These are phyloP conservation scores for Scaptomyza parva DNA, from an alignment of 2,888 invertebrate genomes.

Conservation along the genomic window DNA sequence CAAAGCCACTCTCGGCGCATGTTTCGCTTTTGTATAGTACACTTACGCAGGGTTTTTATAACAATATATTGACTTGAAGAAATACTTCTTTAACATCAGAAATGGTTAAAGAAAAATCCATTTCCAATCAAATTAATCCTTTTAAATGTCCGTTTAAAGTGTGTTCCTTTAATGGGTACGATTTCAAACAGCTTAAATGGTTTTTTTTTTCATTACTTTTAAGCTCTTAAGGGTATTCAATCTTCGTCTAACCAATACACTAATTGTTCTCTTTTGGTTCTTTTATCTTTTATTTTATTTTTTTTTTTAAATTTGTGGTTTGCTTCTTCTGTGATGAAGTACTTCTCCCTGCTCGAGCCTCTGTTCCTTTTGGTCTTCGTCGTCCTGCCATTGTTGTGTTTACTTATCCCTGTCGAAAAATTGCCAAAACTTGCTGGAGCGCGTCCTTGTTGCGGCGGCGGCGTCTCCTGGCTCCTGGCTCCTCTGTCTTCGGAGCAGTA, in stretches of 20 bases:
- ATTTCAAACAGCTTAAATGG: no score
- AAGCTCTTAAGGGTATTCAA: slow-evolving; percentile 5
- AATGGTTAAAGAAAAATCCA: not conserved
- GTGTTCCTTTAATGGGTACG: no score
- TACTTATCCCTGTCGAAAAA: slow-evolving; percentile 78
- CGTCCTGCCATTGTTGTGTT: slow-evolving; percentile 62
- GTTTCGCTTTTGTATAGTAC: slow-evolving; percentile 18
- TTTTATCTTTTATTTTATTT: not conserved
- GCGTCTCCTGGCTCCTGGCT: slow-evolving; percentile 8
- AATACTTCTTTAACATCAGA: no score
- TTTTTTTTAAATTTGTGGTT: slow-evolving; percentile 60
- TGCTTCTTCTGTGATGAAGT: slow-evolving; percentile 31
- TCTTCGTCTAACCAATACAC: not conserved
- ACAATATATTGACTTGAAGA: no score
- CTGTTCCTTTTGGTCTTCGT: slow-evolving; percentile 18
- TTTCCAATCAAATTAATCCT: no score
- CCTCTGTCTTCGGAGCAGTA: not conserved
- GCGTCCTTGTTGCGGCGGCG: slow-evolving; percentile 49
- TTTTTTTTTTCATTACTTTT: not conserved
- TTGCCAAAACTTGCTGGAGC: slow-evolving; percentile 67
- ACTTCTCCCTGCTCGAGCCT: slow-evolving; percentile 23
- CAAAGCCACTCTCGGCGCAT: slow-evolving; percentile 32
- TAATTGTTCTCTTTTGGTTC: not conserved
- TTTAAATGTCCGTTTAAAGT: no score
- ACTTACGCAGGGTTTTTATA: not conserved